Percentiles rank a stretch among this genome's conserved stretches.
phyloP scores from a whole-genome alignment of 2,888 invertebrate species.

The Drosophila macrospina region DNA sequence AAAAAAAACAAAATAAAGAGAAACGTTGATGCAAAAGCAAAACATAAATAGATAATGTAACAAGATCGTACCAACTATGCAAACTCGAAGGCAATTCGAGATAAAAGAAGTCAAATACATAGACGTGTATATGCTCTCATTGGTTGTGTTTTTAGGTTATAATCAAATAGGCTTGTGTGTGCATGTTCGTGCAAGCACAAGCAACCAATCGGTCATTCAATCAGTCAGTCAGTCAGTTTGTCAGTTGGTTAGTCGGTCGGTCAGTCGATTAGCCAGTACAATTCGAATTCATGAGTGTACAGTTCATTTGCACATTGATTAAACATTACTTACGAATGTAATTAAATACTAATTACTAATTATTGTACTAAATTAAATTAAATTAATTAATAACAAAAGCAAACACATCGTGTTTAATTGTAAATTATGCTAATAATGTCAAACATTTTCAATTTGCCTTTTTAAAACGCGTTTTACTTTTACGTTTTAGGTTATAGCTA shows the following conservation, averaged over 20 bases:
- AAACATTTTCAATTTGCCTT: slow-evolving; percentile 81
- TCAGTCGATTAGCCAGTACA: slow-evolving; percentile 40
- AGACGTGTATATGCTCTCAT: slow-evolving; percentile 85
- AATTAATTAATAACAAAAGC: slow-evolving; percentile 13
- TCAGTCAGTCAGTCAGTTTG: slow-evolving; percentile 46
- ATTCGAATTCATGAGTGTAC: slow-evolving; percentile 61
- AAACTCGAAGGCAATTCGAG: slow-evolving; percentile 50
- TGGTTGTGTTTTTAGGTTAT: slow-evolving; percentile 85
- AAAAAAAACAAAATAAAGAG: slow-evolving; percentile 47
- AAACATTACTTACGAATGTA: slow-evolving; percentile 32
- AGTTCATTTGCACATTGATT: slow-evolving; percentile 76
- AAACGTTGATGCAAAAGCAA: too few relatives aligned
- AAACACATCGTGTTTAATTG: slow-evolving; percentile 40
- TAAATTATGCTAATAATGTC: slow-evolving; percentile 76
- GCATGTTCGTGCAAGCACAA: slow-evolving; percentile 29
- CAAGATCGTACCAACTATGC: slow-evolving; percentile 60
- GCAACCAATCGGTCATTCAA: slow-evolving; percentile 60
- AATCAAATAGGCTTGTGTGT: slow-evolving; percentile 71
- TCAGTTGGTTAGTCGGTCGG: slow-evolving; percentile 11
- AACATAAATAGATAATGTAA: slow-evolving; percentile 46
- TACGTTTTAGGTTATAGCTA: slow-evolving; percentile 60
- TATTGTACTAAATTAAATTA: slow-evolving; percentile 39
- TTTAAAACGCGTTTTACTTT: slow-evolving; percentile 61
- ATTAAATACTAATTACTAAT: slow-evolving; percentile 20
- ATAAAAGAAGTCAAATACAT: slow-evolving; percentile 70